Conservation (phyloP, 1,140 invertebrate genomes). For the Hylyphantes graminicola region DNA sequence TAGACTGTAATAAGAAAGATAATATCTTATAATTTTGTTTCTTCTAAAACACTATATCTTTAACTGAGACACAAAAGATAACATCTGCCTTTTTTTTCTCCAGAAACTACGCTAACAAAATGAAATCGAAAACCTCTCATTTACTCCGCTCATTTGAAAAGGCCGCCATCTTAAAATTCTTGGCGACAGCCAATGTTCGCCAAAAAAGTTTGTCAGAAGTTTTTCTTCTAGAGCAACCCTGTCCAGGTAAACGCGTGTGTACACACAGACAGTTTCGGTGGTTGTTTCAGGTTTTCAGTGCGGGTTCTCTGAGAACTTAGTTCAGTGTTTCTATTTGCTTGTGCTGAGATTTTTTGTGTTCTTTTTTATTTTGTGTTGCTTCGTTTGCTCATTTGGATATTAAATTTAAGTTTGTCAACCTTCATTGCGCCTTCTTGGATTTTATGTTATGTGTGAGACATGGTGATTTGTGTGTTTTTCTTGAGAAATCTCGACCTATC, state of each 20-base stretch:
- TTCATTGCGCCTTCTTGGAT: slow-evolving; percentile 5
- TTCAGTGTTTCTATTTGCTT: not conserved
- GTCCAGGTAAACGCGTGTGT: slow-evolving; percentile 31
- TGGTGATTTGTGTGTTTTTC: not conserved
- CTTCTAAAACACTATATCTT: too few relatives aligned
- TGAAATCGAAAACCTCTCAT: too few relatives aligned
- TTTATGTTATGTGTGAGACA: slow-evolving; percentile 15
- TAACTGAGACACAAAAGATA: too few relatives aligned
- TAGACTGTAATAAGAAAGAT: too few relatives aligned
- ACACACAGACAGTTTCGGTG: not conserved
- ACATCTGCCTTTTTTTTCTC: too few relatives aligned
- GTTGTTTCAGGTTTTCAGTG: too few relatives aligned
- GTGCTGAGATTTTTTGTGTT: slow-evolving; percentile 3
- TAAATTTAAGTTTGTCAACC: too few relatives aligned
- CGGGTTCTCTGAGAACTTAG: too few relatives aligned
- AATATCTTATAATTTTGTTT: too few relatives aligned
- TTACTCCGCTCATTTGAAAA: too few relatives aligned
- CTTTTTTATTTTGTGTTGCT: slow-evolving; percentile 1
- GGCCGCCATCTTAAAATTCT: too few relatives aligned
- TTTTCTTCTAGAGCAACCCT: slow-evolving; percentile 10
- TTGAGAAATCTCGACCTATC: not conserved
- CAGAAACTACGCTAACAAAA: too few relatives aligned
- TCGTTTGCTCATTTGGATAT: slow-evolving; percentile 16
- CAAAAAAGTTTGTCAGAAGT: slow-evolving; percentile 10
- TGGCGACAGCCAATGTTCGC: not conserved